A percentile compares a stretch with the other conserved stretches of the same genome.
Conservation (phyloP, 2,113 vertebrate species). For the Conger conger region DNA sequence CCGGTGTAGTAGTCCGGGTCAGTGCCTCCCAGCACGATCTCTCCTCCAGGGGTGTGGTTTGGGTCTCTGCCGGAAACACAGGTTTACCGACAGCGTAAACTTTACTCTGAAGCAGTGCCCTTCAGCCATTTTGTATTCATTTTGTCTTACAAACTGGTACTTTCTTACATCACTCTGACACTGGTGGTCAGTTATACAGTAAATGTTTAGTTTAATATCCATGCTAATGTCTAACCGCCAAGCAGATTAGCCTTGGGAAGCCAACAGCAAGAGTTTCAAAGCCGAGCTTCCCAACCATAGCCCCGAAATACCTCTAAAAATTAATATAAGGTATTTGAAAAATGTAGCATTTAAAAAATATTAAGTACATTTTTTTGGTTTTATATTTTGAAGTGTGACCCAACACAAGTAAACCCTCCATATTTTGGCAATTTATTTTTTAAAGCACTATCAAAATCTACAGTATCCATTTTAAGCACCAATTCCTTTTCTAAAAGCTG, state of each 20-base stretch:
- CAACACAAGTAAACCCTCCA: too few species aligned
- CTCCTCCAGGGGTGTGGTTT: constrained; percentile 78
- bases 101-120: neutral
- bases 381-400: too few species aligned
- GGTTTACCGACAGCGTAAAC: neutral
- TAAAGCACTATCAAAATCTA: too few species aligned
- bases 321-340: too few species aligned
- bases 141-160: neutral
- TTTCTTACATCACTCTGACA: neutral
- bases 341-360: too few species aligned
- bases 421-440: too few species aligned
- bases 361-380: too few species aligned
- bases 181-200: neutral
- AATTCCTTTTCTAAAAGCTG: too few species aligned
- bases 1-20: constrained; percentile 89
- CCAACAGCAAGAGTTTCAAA: too few species aligned
- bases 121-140: neutral
- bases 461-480: too few species aligned
- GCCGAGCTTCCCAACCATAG: too few species aligned
- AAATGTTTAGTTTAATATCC: neutral
- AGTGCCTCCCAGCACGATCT: constrained; percentile 87
- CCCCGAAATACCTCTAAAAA: too few species aligned
- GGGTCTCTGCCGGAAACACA: constrained; percentile 68
- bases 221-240: neutral
- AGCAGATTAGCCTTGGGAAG: neutral